Evolutionary conservation across 2,888 invertebrate species (phyloP).

Genomic region (Hypolimnas misippus): DNA sequence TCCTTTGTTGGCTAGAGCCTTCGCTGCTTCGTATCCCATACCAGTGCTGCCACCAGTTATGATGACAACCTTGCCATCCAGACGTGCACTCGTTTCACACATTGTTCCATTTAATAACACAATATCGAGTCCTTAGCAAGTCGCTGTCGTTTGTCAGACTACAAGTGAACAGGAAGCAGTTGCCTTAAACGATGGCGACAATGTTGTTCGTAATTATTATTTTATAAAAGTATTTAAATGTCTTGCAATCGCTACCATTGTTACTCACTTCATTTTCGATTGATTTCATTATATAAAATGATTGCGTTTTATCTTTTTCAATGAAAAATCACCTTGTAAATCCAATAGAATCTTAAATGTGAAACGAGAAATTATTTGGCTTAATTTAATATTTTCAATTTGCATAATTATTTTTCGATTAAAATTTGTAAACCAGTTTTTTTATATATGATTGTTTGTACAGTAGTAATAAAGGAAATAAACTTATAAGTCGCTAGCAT

Average conservation of each 20-base stretch:
- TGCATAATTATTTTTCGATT: neutral
- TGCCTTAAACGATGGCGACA: conserved; percentile 36
- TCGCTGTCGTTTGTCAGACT: conserved; percentile 39
- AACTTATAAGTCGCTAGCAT: neutral
- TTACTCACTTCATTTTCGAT: conserved; percentile 15
- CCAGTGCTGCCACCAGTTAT: conserved; percentile 75
- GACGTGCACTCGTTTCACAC: conserved; percentile 57
- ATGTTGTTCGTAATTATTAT: conserved; percentile 46
- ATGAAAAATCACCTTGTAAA: neutral
- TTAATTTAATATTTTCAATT: neutral
- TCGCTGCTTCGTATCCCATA: conserved; percentile 73
- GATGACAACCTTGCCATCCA: conserved; percentile 69
- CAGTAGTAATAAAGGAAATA: neutral
- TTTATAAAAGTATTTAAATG: conserved; percentile 32
- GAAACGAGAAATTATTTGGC: neutral
- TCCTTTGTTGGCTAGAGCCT: conserved; percentile 71
- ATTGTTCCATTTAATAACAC: conserved; percentile 40
- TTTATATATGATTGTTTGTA: neutral
- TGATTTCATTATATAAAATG: neutral
- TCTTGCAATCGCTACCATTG: conserved; percentile 24
- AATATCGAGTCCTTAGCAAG: conserved; percentile 24
- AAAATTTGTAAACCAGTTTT: neutral
- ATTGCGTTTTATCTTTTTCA: neutral
- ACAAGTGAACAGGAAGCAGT: conserved; percentile 41
- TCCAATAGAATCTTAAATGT: neutral